Percentiles rank a stretch among this genome's conserved stretches.
Conservation (phyloP, 2,888 invertebrate genomes). For the Nomada fucata region DNA sequence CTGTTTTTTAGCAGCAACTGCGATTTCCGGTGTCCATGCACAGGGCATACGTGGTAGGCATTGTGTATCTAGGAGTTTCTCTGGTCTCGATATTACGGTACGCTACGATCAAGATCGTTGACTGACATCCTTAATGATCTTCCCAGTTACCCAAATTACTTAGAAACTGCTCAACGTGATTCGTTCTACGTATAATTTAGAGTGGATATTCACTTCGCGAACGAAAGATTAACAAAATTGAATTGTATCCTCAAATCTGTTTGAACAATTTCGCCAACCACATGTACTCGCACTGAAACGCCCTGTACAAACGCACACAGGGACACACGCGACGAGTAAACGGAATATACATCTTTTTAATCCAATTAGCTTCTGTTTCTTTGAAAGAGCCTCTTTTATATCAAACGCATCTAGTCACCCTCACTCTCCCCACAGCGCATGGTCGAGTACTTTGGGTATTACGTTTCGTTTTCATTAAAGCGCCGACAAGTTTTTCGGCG, state of each 20-base stretch:
- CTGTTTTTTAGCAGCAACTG: neutral
- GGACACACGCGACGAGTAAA: neutral
- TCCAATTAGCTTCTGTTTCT: conserved; percentile 58
- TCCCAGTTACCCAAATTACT: conserved; percentile 31
- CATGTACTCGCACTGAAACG: neutral
- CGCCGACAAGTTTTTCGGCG: conserved; percentile 14
- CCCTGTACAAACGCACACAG: neutral
- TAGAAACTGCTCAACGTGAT: conserved; percentile 14
- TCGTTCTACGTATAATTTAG: conserved; percentile 6
- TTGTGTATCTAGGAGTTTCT: neutral
- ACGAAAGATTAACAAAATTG: conserved; percentile 1
- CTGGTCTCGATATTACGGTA: neutral
- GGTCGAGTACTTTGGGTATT: conserved; percentile 28
- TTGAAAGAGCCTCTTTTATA: conserved; percentile 46
- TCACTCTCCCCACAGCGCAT: neutral
- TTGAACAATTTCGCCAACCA: neutral
- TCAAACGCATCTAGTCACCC: conserved; percentile 32
- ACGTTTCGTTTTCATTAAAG: conserved; percentile 58
- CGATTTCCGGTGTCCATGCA: neutral
- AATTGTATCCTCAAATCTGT: too few relatives aligned
- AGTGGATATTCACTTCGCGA: neutral
- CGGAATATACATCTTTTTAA: conserved; percentile 53
- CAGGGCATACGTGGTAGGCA: neutral
- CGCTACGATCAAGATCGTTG: conserved; percentile 9
- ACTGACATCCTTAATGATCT: conserved; percentile 28